phyloP scores from a whole-genome alignment of 2,113 vertebrate species.

The Ellobius talpinus region DNA sequence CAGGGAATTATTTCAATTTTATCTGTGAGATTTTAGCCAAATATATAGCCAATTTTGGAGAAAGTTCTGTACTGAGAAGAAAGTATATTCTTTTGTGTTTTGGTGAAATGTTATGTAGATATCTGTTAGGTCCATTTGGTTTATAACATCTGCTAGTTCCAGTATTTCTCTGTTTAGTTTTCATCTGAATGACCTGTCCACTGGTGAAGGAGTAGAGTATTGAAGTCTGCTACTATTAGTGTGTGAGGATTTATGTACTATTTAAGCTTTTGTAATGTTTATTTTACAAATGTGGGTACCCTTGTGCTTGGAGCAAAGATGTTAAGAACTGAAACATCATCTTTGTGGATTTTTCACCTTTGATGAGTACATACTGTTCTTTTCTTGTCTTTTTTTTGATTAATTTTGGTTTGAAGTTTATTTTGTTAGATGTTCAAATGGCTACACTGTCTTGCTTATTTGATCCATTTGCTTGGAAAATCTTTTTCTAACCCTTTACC shows the following conservation, averaged over 20 bases:
- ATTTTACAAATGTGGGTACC: neutral
- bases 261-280: neutral
- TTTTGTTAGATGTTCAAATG: neutral
- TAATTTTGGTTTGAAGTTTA: neutral
- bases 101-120: neutral
- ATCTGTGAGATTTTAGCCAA: neutral
- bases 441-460: neutral
- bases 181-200: neutral
- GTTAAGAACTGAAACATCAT: neutral
- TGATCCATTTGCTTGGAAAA: too few species aligned
- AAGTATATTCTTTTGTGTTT: neutral
- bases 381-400: neutral
- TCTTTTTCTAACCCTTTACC: too few species aligned
- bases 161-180: neutral
- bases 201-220: neutral
- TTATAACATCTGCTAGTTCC: neutral
- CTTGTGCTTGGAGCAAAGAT: neutral
- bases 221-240: neutral
- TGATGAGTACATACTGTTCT: neutral
- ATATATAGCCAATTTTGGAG: neutral
- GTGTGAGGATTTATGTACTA: neutral
- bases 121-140: neutral
- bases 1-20: neutral
- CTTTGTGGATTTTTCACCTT: neutral
- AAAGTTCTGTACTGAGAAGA: neutral